Base-by-base conservation (phyloP, 2,888 invertebrate species). In the Sinotaia quadrata region DNA sequence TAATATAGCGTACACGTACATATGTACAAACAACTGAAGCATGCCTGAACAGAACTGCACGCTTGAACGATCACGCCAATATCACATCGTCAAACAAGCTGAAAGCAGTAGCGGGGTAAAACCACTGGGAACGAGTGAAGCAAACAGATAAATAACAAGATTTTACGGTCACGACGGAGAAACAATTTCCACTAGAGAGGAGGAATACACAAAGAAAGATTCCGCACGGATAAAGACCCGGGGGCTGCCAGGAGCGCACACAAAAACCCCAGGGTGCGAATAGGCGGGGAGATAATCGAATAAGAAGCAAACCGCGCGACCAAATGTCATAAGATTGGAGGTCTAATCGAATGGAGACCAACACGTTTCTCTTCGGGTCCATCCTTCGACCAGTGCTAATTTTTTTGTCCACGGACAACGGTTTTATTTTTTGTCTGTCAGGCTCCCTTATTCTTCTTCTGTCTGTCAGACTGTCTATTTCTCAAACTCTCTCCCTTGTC, bases 311-410 rank as follows among this genome's bases (percentile, higher is more conserved):
- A 74, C 71, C 63, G 71, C 58, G 41, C 63, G 60, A 63, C 69
- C 74, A 74, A 71, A 74, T 71, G 74, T 74, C 74, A 71, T 73
- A 71, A 68, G 68, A 66, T 66, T 69, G 65, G 56, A 60, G 61
- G 29, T 41, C 56, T 71, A 71, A 71, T 71, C 67, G 68, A 61
- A 68, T 68, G 47, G 44, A 31, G 37, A 8, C 44, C 44, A 27
- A 27, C 15, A 12, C 4, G 15, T 8, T 24, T 24, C 4, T 31
- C 15, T 18, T 24, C 15, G 2, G 12, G 44, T 12, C 37, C 59
- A 31, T 24, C 8, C 36, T 47, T 58, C 36, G 33, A 41, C 58
- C 37, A 34, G 56, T 33, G 56, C 56, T 56, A 56, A 56, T 56
- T 56, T 33, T 21, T 18, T 15, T n/a, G 33, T 36, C 37, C 33